A percentile compares a stretch with the other conserved stretches of the same genome.
phyloP scores from a whole-genome alignment of 2,113 vertebrate genomes.

The Oophaga pumilio region DNA sequence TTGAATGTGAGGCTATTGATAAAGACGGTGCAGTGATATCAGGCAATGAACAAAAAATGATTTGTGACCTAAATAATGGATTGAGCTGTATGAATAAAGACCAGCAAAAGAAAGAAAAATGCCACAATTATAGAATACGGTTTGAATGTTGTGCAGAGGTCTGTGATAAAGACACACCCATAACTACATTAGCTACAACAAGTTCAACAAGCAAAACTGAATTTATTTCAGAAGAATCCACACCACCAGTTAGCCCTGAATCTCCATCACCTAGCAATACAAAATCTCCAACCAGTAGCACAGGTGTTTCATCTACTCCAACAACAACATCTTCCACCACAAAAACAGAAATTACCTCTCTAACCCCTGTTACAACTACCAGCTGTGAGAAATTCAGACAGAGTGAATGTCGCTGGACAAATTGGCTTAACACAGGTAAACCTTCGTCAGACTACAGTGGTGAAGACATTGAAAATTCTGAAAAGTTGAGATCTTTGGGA shows the following conservation, averaged over 20 bases:
- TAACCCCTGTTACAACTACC: background rate
- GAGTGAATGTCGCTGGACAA: slow-evolving; percentile 24
- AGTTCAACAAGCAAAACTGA: background rate
- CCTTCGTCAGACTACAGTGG: background rate
- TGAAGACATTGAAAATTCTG: slow-evolving; percentile 9
- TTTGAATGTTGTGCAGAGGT: slow-evolving; percentile 33
- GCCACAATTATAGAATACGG: slow-evolving; percentile 31
- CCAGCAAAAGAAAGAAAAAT: slow-evolving; percentile 36
- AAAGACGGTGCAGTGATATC: background rate
- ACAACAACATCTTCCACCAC: background rate
- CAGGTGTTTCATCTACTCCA: background rate
- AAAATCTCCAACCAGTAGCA: background rate
- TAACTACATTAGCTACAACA: background rate
- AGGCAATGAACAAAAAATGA: slow-evolving; percentile 14
- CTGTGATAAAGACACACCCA: background rate
- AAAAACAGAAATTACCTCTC: background rate
- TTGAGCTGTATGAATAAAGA: slow-evolving; percentile 11
- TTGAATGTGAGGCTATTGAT: slow-evolving; percentile 17
- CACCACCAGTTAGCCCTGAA: background rate
- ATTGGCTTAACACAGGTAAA: slow-evolving; percentile 6
- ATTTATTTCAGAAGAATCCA: background rate
- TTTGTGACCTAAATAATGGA: slow-evolving; percentile 14
- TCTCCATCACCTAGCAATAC: background rate
- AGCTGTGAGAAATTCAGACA: slow-evolving; percentile 25
- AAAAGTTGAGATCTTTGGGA: background rate